Base-by-base conservation (phyloP, 2,113 vertebrate genomes). In the Rutilus rutilus region DNA sequence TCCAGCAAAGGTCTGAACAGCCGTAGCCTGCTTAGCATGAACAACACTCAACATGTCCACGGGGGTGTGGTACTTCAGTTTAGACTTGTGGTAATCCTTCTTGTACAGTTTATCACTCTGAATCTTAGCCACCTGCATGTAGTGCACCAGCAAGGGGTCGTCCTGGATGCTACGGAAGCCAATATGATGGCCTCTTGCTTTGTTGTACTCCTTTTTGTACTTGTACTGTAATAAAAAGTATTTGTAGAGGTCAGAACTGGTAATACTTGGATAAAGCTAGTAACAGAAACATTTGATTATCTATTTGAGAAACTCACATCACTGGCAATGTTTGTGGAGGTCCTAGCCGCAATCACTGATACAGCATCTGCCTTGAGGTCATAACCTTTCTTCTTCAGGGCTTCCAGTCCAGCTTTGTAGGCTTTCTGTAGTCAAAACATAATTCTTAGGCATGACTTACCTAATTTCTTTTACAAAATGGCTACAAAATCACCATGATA, bases 71-170 rank as follows among this genome's bases (percentile, higher is more conserved):
- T 96, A 98, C 91, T 96, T 97, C 83, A 98, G 96, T 92, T 99
- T 99, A 87, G 90, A 79, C 84, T 97, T 96, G 89, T 99, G 95
- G 23, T 97, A 99, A 91, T 97, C 96, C 87, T 97, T 97, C 93
- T 94, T 98, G 88, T 99, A 99, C 90, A 96, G 96, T 62, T 91
- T 96, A 0, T 97, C 96, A 0, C 97, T 98, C 91, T 99, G 97
- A 76, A 96, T 17, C 86, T 95, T 97, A 0, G 97, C 97, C 86
- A 98, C 93, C 0, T 96, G 67, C 97, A 98, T 97, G 85, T 96
- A 99, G 91, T 98, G 97, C 50, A 98, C 97, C 87, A 99, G 94
- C 88, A 98, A 94, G n/a, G 97, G 97, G 78, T 98, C 97, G 0
- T 98, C 97, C 91, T 95, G 92, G 30, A 98, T 85, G 88, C 94